phyloP scores from a whole-genome alignment of 2,113 vertebrate genomes.

The Hemichromis elongatus region DNA sequence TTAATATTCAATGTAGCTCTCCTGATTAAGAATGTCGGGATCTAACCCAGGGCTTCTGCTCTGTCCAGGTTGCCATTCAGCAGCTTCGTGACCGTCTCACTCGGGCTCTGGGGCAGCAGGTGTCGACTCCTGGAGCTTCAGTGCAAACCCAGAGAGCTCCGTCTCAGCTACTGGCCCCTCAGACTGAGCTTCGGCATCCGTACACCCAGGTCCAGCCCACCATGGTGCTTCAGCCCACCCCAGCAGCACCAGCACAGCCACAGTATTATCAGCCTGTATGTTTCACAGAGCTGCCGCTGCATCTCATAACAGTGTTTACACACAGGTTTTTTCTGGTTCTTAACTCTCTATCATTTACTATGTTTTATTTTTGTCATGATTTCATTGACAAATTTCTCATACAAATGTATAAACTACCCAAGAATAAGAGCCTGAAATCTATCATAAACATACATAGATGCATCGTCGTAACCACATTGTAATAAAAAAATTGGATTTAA shows the following conservation, averaged over 20 bases:
- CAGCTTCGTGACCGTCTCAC: constrained; percentile 85
- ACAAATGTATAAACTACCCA: background rate
- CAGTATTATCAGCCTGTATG: constrained; percentile 74
- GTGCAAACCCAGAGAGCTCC: constrained; percentile 41
- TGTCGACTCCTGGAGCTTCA: background rate
- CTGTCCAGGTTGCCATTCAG: constrained; percentile 74
- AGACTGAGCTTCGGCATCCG: constrained; percentile 44
- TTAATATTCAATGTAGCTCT: background rate
- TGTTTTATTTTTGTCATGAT: background rate
- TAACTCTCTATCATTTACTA: background rate
- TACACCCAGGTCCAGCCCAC: constrained; percentile 52
- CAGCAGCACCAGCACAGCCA: constrained; percentile 20
- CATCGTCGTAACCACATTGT: background rate
- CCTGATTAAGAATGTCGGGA: background rate
- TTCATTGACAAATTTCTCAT: background rate
- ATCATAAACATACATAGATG: background rate
- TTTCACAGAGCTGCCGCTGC: background rate
- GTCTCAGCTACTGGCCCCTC: constrained; percentile 46
- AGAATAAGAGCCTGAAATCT: background rate
- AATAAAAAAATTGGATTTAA: background rate
- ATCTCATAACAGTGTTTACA: background rate
- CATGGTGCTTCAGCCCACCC: constrained; percentile 22
- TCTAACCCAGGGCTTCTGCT: background rate
- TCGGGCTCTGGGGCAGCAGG: constrained; percentile 81
- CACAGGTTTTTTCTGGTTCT: background rate